phyloP scores from a whole-genome alignment of 2,888 invertebrate genomes.

The Platypus cylindrus region DNA sequence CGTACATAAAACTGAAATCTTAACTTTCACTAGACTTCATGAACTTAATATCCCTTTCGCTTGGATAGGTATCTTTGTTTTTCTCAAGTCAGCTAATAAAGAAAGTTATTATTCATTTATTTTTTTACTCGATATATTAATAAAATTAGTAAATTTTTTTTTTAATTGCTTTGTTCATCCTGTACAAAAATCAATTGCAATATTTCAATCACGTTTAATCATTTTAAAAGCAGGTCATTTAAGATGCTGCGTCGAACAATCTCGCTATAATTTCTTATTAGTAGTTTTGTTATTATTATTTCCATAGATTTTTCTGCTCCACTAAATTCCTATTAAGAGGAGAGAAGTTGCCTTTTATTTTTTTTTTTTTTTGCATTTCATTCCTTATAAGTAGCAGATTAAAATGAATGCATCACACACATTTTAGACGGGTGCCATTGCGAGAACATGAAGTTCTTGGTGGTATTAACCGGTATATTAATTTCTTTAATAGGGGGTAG shows the following conservation, averaged over 20 bases:
- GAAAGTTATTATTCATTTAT: no score
- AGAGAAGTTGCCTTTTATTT: constrained; percentile 20
- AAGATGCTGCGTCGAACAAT: constrained; percentile 19
- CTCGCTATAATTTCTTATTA: constrained; percentile 27
- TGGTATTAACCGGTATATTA: constrained; percentile 23
- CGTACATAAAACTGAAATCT: no score
- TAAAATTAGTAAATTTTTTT: no score
- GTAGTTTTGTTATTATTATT: constrained; percentile 28
- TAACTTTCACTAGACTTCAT: no score
- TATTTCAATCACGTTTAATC: constrained; percentile 10
- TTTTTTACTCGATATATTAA: no score
- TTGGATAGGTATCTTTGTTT: no score
- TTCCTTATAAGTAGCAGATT: constrained; percentile 20
- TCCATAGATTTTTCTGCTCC: constrained; percentile 33
- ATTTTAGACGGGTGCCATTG: constrained; percentile 17
- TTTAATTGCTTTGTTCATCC: constrained; percentile 6
- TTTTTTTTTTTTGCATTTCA: constrained; percentile 20
- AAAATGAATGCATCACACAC: constrained; percentile 17
- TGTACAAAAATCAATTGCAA: constrained; percentile 9
- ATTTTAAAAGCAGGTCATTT: constrained; percentile 25
- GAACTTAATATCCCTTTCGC: no score
- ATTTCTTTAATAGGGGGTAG: no score
- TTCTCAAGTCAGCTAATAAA: no score
- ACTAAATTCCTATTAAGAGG: constrained; percentile 31
- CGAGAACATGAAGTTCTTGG: constrained; percentile 28